A percentile compares a stretch with the other conserved stretches of the same genome.
phyloP scores from a whole-genome alignment of 2,888 invertebrate genomes.

The Sinhomidia bicolor region DNA sequence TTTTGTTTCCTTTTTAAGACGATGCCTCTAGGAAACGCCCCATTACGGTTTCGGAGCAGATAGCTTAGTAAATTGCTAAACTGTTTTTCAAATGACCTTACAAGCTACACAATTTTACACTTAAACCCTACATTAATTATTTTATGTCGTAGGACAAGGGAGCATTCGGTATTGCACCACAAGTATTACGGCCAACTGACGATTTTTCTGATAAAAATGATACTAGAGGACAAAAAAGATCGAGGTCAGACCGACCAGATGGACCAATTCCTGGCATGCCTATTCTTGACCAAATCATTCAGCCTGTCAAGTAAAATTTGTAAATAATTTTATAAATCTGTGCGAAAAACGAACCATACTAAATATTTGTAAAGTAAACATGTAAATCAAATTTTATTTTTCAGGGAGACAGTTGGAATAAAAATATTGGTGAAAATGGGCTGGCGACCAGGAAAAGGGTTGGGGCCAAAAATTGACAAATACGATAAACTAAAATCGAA shows the following conservation, averaged over 20 bases:
- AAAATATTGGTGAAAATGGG: slow-evolving; percentile 94
- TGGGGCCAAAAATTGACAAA: slow-evolving; percentile 85
- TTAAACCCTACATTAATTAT: neutral
- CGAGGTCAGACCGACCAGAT: slow-evolving; percentile 81
- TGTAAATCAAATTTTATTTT: slow-evolving; percentile 63
- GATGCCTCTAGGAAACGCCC: slow-evolving; percentile 91
- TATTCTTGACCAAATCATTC: slow-evolving; percentile 87
- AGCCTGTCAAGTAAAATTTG: slow-evolving; percentile 84
- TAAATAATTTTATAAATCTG: slow-evolving; percentile 36
- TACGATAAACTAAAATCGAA: slow-evolving; percentile 74
- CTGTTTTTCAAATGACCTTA: neutral
- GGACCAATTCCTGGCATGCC: slow-evolving; percentile 86
- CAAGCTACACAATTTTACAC: too few species aligned
- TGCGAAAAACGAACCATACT: too few species aligned
- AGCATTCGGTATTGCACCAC: slow-evolving; percentile 97
- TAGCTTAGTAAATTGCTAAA: slow-evolving; percentile 85
- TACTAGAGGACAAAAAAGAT: slow-evolving; percentile 80
- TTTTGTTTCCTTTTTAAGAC: slow-evolving; percentile 84
- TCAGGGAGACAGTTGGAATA: slow-evolving; percentile 94
- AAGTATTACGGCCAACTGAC: slow-evolving; percentile 89
- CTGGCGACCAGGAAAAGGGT: slow-evolving; percentile 94
- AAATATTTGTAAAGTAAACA: neutral
- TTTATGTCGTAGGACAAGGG: slow-evolving; percentile 87
- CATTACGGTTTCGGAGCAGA: slow-evolving; percentile 89
- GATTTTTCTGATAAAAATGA: slow-evolving; percentile 85